phyloP scores from a whole-genome alignment of 2,113 vertebrate species.

The Oncorhynchus kisutch region DNA sequence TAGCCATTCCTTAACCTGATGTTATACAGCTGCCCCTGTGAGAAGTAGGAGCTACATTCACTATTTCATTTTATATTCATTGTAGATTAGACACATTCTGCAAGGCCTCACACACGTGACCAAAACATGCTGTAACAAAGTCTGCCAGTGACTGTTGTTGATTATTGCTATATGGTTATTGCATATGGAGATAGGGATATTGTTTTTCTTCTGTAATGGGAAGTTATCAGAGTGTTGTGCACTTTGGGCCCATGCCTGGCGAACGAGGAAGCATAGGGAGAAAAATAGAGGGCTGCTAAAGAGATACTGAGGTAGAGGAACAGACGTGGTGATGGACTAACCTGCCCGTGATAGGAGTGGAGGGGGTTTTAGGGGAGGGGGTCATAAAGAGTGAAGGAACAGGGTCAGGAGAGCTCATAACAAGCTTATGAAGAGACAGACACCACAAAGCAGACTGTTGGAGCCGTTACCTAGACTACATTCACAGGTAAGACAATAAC shows the following conservation, averaged over 20 bases:
- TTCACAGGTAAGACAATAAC: constrained; percentile 1
- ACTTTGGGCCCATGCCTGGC: constrained; percentile 2
- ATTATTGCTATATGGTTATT: background rate
- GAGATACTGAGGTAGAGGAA: constrained; percentile 8
- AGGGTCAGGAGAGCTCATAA: constrained; percentile 11
- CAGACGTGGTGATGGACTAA: background rate
- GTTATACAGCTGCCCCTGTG: background rate
- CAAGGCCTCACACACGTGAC: too few species aligned
- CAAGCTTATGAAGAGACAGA: constrained; percentile 6
- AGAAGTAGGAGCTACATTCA: background rate
- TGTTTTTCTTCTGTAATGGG: background rate
- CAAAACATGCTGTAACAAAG: background rate
- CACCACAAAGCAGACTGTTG: background rate
- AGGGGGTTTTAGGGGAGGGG: background rate
- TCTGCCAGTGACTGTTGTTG: background rate
- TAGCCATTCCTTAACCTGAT: background rate
- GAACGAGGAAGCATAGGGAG: constrained; percentile 31
- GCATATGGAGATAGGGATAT: background rate
- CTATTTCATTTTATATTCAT: background rate
- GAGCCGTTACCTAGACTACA: background rate
- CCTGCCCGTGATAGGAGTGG: background rate
- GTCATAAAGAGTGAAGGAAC: background rate
- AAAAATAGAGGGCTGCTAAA: background rate
- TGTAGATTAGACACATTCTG: too few species aligned
- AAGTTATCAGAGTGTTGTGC: background rate